Base-by-base conservation (phyloP, 2,113 vertebrate species). In the Rafetus swinhoei region DNA sequence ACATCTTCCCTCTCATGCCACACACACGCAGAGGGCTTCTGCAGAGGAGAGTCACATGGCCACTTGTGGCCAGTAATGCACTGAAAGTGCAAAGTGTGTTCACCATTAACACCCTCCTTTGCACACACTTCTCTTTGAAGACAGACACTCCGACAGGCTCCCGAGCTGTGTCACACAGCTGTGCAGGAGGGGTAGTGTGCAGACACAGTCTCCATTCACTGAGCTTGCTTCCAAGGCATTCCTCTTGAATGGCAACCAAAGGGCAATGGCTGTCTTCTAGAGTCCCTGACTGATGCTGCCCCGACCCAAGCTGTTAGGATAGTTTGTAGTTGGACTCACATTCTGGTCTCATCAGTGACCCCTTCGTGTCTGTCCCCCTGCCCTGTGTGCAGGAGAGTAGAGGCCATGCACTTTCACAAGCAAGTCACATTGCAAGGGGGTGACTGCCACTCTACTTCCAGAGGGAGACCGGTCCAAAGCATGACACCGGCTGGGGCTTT, bases 61-160 rank as follows among this genome's bases (percentile, higher is more conserved):
- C 60, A 5, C 32, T 5, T 1, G 8, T 54, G 83, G 79, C 55
- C 86, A 88, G 60, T 14, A 88, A 52, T 7, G 82, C 77, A 87
- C 85, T 1, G 82, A 81, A 95, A 79, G 7, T n/a, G 90, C 10
- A 0, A 22, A 62, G 45, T 77, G 72, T 87, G 60, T 90, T 84
- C 89, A 65, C 84, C 77, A n/a, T 32, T 45, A 45, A 45, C 45
- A 45, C 45, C 45, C 45, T 45, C 52, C 9, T 92, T 91, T 81
- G 91, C 32, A n/a, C 62, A 72, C 86, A 22, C 80, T 93, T 81
- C 88, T 94, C 91, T 24, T 85, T 87, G 91, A 88, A 84, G 93
- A 88, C 0, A 21, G 72, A 55, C 82, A 0, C 45, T 1, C 93
- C 79, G 95, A 95, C 95, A 92, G 95, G 95, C 94, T 96, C 88